phyloP scores from a whole-genome alignment of 2,113 vertebrate species.

The Pelvicachromis taeniatus region DNA sequence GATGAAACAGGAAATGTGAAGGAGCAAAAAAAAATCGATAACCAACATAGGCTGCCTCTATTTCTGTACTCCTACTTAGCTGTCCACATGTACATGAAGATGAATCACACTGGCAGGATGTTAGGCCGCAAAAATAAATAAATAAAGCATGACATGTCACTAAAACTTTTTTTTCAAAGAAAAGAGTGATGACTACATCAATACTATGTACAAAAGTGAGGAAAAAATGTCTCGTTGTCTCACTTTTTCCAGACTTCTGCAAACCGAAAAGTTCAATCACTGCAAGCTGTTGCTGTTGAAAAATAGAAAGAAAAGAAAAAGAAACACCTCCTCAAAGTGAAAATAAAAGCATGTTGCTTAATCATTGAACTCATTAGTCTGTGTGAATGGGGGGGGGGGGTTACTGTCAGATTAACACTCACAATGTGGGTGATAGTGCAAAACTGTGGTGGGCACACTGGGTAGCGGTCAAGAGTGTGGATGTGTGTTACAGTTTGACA shows the following conservation, averaged over 20 bases:
- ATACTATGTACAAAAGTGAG: not conserved
- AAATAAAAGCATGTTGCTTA: not conserved
- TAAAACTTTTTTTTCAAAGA: not conserved
- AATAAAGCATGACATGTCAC: not conserved
- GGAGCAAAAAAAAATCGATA: not conserved
- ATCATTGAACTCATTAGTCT: not conserved
- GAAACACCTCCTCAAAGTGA: not conserved
- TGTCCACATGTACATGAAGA: not conserved
- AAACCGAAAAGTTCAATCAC: not conserved
- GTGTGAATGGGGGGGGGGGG: not conserved
- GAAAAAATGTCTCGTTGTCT: not conserved
- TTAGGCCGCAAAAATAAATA: not conserved
- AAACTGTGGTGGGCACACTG: not conserved
- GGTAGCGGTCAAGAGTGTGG: not conserved
- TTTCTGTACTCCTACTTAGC: not conserved
- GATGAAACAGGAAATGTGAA: not conserved
- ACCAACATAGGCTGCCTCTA: not conserved
- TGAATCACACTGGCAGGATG: not conserved
- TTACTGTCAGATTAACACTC: not conserved
- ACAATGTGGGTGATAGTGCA: not conserved
- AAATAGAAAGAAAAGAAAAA: not conserved
- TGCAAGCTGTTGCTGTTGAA: not conserved
- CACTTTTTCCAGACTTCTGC: not conserved
- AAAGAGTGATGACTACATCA: not conserved
- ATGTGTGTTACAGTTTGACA: not conserved